Percentiles rank a stretch among this genome's conserved stretches.
These are phyloP conservation scores for Cotesia chilonis DNA, from an alignment of 1,140 invertebrate genomes.

Conservation along the genomic window DNA sequence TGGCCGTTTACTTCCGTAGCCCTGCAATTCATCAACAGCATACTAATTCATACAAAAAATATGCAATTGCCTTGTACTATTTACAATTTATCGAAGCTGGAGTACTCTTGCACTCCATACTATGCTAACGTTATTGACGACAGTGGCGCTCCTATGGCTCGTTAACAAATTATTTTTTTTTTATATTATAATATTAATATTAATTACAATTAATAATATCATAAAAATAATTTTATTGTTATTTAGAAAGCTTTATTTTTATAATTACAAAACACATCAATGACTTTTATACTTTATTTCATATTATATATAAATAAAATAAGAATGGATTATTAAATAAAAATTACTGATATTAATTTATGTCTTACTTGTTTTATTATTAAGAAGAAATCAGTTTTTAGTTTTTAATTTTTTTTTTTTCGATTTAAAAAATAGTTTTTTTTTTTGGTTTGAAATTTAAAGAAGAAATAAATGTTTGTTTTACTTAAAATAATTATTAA, in stretches of 20 bases:
- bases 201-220: background rate
- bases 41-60: constrained; percentile 25
- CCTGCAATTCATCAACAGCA: constrained; percentile 29
- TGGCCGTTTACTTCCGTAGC: constrained; percentile 20
- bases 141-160: background rate
- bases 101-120: constrained; percentile 31
- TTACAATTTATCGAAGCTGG: constrained; percentile 20
- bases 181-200: no score
- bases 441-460: no score
- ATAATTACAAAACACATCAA: constrained; percentile 32
- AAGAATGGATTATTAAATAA: constrained; percentile 4
- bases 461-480: no score
- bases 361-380: background rate
- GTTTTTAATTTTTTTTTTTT: no score
- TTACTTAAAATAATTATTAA: no score
- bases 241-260: constrained; percentile 6
- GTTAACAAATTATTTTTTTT: background rate
- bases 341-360: background rate
- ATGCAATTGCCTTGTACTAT: constrained; percentile 36
- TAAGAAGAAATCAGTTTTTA: background rate
- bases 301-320: background rate
- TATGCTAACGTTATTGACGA: background rate
- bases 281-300: constrained; percentile 22
- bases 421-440: no score
- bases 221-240: background rate